Evolutionary conservation across 37 sponge, comb jelly and placozoan genomes (phyloP).

Genomic region (Tethya wilhelma): DNA sequence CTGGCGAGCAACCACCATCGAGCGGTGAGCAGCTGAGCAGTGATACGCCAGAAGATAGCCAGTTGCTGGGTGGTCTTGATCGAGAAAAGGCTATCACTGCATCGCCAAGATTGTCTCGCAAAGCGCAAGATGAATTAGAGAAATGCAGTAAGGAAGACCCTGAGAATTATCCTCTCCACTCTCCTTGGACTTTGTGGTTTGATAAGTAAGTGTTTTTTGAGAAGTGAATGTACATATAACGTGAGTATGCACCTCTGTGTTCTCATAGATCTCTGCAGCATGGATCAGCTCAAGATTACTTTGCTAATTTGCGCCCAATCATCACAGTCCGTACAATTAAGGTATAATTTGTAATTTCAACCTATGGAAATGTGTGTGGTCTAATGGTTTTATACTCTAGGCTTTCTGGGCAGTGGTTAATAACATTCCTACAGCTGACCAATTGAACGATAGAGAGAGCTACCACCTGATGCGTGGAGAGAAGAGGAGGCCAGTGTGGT

Average conservation of each 20-base stretch:
- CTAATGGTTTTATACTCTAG: not conserved
- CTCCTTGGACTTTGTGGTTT: conserved; percentile 81
- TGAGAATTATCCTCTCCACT: conserved; percentile 37
- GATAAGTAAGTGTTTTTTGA: conserved; percentile 44
- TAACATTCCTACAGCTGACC: conserved; percentile 48
- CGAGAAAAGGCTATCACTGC: too few relatives aligned
- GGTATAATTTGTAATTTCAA: conserved; percentile 11
- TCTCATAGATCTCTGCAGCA: conserved; percentile 37
- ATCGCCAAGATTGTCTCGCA: conserved; percentile 7
- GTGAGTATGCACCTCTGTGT: not conserved
- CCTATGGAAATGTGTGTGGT: not conserved
- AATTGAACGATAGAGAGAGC: conserved; percentile 54
- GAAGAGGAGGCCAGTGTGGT: conserved; percentile 57
- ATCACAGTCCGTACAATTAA: conserved; percentile 62
- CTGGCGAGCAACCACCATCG: too few relatives aligned
- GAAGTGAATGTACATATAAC: not conserved
- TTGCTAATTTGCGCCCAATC: conserved; percentile 35
- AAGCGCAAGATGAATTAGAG: conserved; percentile 28
- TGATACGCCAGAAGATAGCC: not conserved
- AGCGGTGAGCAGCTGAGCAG: too few relatives aligned
- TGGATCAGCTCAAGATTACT: conserved; percentile 33
- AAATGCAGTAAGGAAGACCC: conserved; percentile 5
- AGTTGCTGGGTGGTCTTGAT: not conserved
- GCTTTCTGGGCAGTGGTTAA: conserved; percentile 75
- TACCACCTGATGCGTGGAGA: conserved; percentile 75